These are phyloP conservation scores for Caenorhabditis japonica DNA, from an alignment of 2,888 invertebrate species.

Conservation along the genomic window DNA sequence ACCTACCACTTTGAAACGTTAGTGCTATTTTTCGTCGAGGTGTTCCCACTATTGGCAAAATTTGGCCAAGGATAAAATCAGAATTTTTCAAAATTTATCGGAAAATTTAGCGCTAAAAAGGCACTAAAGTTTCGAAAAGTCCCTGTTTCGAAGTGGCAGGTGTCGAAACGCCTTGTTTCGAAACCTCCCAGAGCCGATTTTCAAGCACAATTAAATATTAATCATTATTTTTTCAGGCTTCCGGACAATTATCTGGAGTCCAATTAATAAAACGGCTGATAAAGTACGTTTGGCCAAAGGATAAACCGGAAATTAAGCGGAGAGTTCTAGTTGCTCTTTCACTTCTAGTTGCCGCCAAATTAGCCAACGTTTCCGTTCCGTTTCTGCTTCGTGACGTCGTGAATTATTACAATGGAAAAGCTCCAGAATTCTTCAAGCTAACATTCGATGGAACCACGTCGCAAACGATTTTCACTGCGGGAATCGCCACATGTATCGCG, in stretches of 20 bases:
- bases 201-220: no score
- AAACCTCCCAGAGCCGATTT: no score
- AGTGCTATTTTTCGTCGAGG: no score
- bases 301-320: constrained; percentile 84
- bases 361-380: constrained; percentile 90
- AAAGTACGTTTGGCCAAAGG: constrained; percentile 81
- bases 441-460: constrained; percentile 61
- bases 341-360: constrained; percentile 80
- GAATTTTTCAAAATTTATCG: no score
- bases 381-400: constrained; percentile 94
- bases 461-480: constrained; percentile 68
- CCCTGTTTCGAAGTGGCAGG: no score
- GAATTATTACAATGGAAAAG: constrained; percentile 85
- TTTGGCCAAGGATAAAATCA: no score
- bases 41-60: no score
- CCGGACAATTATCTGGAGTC: constrained; percentile 57
- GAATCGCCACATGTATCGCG: constrained; percentile 73
- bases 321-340: constrained; percentile 86
- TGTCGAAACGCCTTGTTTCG: no score
- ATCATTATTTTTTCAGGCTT: constrained; percentile 41
- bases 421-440: constrained; percentile 68
- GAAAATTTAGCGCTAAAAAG: no score
- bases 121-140: no score
- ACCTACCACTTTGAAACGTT: no score
- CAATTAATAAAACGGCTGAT: constrained; percentile 64